A percentile compares a stretch with the other conserved stretches of the same genome.
Evolutionary conservation across 2,888 invertebrate genomes (phyloP).

Genomic region (Pristionchus japonicus): DNA sequence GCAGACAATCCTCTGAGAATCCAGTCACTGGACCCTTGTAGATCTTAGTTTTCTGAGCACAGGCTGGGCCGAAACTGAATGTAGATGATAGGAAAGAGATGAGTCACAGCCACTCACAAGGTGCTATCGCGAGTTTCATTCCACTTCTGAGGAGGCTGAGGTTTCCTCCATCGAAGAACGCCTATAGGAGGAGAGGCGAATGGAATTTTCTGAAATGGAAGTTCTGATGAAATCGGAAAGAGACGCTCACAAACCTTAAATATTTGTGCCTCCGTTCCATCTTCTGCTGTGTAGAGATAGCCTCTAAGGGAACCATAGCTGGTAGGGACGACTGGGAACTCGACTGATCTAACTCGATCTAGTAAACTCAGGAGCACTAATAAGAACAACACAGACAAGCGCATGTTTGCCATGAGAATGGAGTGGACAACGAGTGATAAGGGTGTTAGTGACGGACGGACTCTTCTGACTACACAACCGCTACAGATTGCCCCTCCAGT

Average conservation of each 20-base stretch:
- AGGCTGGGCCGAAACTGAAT: constrained; percentile 25
- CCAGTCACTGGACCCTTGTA: not conserved
- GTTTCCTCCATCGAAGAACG: constrained; percentile 11
- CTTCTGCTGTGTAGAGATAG: not conserved
- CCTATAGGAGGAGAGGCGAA: constrained; percentile 5
- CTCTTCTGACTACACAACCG: not conserved
- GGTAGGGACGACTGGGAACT: not conserved
- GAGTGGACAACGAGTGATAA: no score
- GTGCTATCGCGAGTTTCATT: not conserved
- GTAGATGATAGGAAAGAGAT: not conserved
- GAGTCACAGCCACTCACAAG: not conserved
- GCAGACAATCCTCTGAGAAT: constrained; percentile 12
- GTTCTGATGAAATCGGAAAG: not conserved
- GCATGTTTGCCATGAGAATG: not conserved
- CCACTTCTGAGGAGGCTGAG: not conserved
- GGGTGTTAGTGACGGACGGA: not conserved
- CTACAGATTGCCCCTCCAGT: not conserved
- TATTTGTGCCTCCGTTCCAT: not conserved
- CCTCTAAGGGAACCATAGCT: not conserved
- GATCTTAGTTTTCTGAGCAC: not conserved
- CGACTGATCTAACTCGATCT: not conserved
- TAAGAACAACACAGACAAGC: not conserved
- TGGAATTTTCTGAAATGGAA: not conserved
- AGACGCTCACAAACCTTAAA: not conserved
- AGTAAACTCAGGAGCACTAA: not conserved